These are phyloP conservation scores for sheep (Ovis aries) DNA, from an alignment of 2,113 vertebrate genomes.

Conservation along the genomic window DNA sequence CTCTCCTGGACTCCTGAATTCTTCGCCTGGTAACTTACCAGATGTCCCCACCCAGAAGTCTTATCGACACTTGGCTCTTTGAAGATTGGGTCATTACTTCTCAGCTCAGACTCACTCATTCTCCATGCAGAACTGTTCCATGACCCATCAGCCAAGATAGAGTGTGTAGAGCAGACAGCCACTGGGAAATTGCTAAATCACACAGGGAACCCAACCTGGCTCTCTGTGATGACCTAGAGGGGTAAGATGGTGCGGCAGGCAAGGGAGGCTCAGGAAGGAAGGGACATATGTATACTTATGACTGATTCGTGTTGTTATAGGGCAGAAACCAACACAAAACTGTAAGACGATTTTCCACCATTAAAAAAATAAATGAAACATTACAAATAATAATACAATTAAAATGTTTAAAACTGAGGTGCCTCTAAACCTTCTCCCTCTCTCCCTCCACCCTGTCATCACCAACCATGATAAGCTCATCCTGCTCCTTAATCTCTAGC, in stretches of 20 bases:
- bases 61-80: neutral
- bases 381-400: neutral
- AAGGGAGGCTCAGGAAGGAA: neutral
- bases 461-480: neutral
- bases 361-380: neutral
- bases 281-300: accelerated
- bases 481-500: neutral
- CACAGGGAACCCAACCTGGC: neutral
- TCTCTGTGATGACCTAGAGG: neutral
- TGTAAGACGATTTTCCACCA: neutral
- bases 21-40: neutral
- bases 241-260: neutral
- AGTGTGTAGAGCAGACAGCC: neutral
- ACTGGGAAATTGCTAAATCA: neutral
- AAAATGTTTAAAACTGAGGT: neutral
- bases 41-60: neutral
- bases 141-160: neutral
- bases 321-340: neutral
- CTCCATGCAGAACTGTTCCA: neutral
- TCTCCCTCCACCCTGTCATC: neutral
- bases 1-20: neutral
- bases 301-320: neutral
- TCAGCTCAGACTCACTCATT: neutral
- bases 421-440: neutral
- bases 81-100: neutral